Base-by-base conservation (phyloP, 2,888 invertebrate genomes). In the Leuctra nigra region DNA sequence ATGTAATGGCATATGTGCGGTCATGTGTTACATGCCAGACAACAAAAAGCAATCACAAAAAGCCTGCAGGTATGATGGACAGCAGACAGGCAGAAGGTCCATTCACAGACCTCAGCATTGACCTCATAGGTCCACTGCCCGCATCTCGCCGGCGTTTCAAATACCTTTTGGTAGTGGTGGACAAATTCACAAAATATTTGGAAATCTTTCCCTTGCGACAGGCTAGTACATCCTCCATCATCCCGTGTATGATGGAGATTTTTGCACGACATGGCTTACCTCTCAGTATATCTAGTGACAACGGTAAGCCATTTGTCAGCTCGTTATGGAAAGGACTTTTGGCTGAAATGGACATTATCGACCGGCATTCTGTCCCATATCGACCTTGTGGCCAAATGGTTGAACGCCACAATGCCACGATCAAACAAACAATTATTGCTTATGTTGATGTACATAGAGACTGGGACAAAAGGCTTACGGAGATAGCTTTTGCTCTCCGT, bases 131-230 rank as follows among this genome's bases (percentile, higher is more conserved):
- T 16, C 41, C 20, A 13, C 18, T 41, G 16, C 41, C 41, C 14
- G 18, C 16, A 7, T 41, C 41, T 2, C 14, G 18, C n/a, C 14
- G 18, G 9, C 41, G 41, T 20, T 41, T 20, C 9, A 14, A 41
- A 16, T 16, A 41, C 18, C 41, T 41, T 3, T 20, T 41, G 16
- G 41, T 41, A 9, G 41, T 41, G 20, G 41, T 41, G 18, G 41
- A 41, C 41, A 41, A 41, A 41, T 41, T 41, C 18, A 41, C 41
- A 9, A 41, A 20, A 41, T 41, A 41, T 16, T 41, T 41, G 20
- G 41, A 41, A 11, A 20, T 41, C 18, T 41, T 16, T 16, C 41
- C 41, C 2, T 4, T 41, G 18, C 41, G 16, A 18, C 13, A 41
- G 13, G 14, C 41, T 2, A 36, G n/a, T 4, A 36, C 36, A 36